These are phyloP conservation scores for Saccostrea cuccullata DNA, from an alignment of 1,140 invertebrate genomes.

Conservation along the genomic window DNA sequence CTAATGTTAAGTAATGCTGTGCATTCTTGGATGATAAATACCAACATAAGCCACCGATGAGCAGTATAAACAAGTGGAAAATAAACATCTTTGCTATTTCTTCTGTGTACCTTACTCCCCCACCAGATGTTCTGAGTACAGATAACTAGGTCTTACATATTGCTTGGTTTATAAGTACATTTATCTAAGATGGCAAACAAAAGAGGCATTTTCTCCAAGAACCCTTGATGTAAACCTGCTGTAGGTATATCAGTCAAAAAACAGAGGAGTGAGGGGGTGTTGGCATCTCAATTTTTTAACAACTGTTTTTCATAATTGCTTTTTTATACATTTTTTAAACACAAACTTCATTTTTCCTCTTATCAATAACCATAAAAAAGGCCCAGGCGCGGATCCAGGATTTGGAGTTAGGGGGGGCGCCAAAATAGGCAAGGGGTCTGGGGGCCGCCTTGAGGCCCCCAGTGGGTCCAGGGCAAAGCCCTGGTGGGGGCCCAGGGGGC, in stretches of 20 bases:
- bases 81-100: not conserved
- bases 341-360: not conserved
- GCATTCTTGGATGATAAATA: not conserved
- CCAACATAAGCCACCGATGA: not conserved
- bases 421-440: no score
- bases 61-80: slow-evolving; percentile 24
- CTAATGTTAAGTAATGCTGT: not conserved
- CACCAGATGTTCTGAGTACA: slow-evolving; percentile 6
- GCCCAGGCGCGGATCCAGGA: no score
- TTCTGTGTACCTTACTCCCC: not conserved
- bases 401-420: no score
- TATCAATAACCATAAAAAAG: not conserved
- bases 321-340: not conserved
- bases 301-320: not conserved
- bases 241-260: not conserved
- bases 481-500: no score
- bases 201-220: not conserved
- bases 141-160: not conserved
- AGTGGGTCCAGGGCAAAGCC: no score
- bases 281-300: not conserved
- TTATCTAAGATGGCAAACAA: slow-evolving; percentile 14
- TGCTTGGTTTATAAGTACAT: not conserved
- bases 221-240: not conserved
- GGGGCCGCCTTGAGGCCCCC: no score
- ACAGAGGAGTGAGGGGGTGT: not conserved